These are phyloP conservation scores for Chelon labrosus DNA, from an alignment of 2,797 vertebrate genomes.

Conservation along the genomic window DNA sequence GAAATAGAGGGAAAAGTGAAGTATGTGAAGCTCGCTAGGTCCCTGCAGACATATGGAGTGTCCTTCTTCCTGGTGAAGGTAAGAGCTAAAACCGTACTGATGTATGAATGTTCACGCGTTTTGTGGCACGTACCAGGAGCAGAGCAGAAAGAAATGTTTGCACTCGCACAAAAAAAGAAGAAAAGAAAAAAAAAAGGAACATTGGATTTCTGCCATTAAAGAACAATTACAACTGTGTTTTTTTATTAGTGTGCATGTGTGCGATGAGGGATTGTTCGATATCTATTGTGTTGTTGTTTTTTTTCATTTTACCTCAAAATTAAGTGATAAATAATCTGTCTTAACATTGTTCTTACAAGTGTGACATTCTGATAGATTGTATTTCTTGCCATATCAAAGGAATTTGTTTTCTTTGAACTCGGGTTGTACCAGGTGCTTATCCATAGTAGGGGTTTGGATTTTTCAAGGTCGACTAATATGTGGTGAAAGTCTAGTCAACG, in stretches of 20 bases:
- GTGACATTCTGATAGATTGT: not conserved
- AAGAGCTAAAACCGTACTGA: conserved; percentile 31
- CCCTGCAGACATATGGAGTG: conserved; percentile 94
- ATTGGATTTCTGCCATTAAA: not conserved
- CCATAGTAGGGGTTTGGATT: no score
- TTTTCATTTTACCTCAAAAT: conserved; percentile 2
- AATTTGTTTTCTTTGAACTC: no score
- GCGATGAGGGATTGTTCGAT: not conserved
- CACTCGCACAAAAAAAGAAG: not conserved
- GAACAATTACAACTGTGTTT: not conserved
- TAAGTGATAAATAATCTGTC: not conserved
- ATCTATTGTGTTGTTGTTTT: not conserved
- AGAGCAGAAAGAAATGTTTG: no score
- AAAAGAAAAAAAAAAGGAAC: not conserved
- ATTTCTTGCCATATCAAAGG: not conserved
- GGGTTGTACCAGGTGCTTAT: no score
- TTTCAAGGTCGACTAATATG: no score
- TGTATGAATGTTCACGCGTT: not conserved
- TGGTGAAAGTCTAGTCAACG: no score
- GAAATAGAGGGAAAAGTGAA: conserved; percentile 99
- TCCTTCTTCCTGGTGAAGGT: conserved; percentile 99
- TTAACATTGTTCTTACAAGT: not conserved
- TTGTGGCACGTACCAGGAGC: no score
- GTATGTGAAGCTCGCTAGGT: conserved; percentile 96
- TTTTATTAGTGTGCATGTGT: not conserved